phyloP scores from a whole-genome alignment of 2,113 vertebrate genomes.

The Dendropsophus ebraccatus region DNA sequence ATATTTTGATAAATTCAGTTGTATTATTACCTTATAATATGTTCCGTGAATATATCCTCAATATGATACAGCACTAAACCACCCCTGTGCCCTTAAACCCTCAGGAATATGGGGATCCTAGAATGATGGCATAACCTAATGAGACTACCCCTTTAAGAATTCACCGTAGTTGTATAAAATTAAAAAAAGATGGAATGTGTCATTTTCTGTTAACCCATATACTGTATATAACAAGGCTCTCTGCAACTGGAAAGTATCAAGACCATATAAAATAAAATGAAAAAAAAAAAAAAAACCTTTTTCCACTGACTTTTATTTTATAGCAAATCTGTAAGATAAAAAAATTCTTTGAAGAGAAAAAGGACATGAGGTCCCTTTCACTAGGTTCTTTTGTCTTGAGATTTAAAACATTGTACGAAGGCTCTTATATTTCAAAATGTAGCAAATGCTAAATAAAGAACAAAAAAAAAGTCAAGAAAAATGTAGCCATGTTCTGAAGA shows the following conservation, averaged over 20 bases:
- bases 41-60: too few relatives aligned
- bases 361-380: slow-evolving; percentile 53
- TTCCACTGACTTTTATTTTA: slow-evolving; percentile 38
- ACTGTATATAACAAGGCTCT: slow-evolving; percentile 10
- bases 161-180: background rate
- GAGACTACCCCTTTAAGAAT: background rate
- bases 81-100: too few relatives aligned
- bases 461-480: slow-evolving; percentile 28
- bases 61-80: too few relatives aligned
- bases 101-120: too few relatives aligned
- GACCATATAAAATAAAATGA: slow-evolving; percentile 18
- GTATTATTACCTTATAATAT: too few relatives aligned
- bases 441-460: slow-evolving; percentile 57
- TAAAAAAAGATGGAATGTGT: background rate
- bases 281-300: slow-evolving; percentile 2
- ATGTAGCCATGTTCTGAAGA: slow-evolving; percentile 39
- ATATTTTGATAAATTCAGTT: too few relatives aligned
- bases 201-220: slow-evolving; percentile 7
- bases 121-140: too few relatives aligned
- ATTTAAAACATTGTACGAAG: slow-evolving; percentile 49
- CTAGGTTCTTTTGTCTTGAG: slow-evolving; percentile 50
- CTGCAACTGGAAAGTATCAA: slow-evolving; percentile 25
- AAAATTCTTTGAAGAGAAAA: slow-evolving; percentile 55
- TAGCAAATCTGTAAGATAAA: slow-evolving; percentile 25
- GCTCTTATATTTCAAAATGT: slow-evolving; percentile 39